These are phyloP conservation scores for Bombus terrestris DNA, from an alignment of 1,140 invertebrate species.

Conservation along the genomic window DNA sequence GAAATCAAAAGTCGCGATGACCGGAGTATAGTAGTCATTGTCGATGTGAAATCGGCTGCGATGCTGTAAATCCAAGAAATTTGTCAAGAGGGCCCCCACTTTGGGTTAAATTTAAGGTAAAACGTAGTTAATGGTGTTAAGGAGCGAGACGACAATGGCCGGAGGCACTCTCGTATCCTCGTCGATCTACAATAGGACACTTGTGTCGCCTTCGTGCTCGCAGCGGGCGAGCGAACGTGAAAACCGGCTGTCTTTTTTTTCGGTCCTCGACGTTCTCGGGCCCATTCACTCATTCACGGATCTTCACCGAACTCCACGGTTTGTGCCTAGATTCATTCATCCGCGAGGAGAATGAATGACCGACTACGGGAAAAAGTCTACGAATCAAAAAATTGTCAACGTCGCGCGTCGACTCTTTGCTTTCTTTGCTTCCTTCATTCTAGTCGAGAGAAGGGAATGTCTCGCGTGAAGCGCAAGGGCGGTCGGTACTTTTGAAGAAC, in stretches of 20 bases:
- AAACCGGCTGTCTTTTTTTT: constrained; percentile 64
- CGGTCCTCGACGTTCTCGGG: constrained; percentile 16
- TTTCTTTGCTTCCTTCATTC: constrained; percentile 27
- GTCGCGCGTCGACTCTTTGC: constrained; percentile 8
- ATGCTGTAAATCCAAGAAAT: constrained; percentile 76
- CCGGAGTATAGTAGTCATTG: constrained; percentile 45
- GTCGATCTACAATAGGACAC: constrained; percentile 77
- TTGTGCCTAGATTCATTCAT: constrained; percentile 50
- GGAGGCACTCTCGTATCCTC: constrained; percentile 64
- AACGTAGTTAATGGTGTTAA: constrained; percentile 81
- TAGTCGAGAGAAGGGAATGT: background rate
- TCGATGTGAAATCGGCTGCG: constrained; percentile 46
- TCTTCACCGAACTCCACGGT: constrained; percentile 13
- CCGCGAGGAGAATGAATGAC: constrained; percentile 47
- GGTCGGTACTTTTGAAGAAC: constrained; percentile 48
- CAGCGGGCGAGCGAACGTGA: constrained; percentile 66
- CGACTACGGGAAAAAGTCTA: constrained; percentile 49
- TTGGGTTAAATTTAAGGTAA: constrained; percentile 80
- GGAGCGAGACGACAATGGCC: constrained; percentile 68
- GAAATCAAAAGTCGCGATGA: constrained; percentile 41
- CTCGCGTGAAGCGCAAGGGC: constrained; percentile 31
- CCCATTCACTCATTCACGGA: constrained; percentile 52
- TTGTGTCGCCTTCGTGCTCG: constrained; percentile 75
- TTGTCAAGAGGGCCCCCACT: constrained; percentile 79
- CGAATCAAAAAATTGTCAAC: constrained; percentile 62